A percentile compares a stretch with the other conserved stretches of the same genome.
phyloP scores from a whole-genome alignment of 2,888 invertebrate genomes.

The Petrolisthes manimaculis region DNA sequence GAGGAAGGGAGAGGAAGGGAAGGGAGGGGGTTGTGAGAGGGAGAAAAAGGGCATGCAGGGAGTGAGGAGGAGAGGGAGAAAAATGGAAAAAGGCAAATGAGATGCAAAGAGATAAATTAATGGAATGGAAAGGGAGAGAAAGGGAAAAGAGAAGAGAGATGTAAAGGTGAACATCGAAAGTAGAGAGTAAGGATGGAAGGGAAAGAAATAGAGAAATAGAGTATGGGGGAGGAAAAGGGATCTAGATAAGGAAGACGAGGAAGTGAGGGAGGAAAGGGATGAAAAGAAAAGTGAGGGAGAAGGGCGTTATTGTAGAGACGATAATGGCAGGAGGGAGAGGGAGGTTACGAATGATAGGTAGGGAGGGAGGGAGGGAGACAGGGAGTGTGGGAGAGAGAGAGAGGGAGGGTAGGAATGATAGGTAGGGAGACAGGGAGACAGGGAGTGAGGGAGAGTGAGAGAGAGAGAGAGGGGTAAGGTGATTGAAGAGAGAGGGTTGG shows the following conservation, averaged over 20 bases:
- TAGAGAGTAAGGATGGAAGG: not conserved
- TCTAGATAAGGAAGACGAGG: not conserved
- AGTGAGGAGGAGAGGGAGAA: not conserved
- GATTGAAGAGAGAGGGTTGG: not conserved
- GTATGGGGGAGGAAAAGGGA: not conserved
- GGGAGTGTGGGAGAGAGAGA: not conserved
- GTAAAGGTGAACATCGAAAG: not conserved
- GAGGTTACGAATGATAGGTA: not conserved
- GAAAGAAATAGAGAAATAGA: not conserved
- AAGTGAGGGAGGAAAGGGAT: not conserved
- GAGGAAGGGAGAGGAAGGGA: not conserved
- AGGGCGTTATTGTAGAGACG: not conserved
- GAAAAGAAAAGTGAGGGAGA: not conserved
- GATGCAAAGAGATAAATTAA: not conserved
- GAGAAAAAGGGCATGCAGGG: not conserved
- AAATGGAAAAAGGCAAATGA: not conserved
- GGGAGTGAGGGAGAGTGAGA: constrained; percentile 22
- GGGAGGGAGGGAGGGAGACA: not conserved
- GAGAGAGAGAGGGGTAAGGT: not conserved
- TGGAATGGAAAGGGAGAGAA: not conserved
- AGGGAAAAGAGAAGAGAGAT: not conserved
- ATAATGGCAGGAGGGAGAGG: not conserved
- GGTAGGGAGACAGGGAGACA: not conserved
- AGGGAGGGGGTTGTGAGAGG: not conserved
- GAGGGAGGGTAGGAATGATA: not conserved